Percentiles rank a stretch among this genome's conserved stretches.
These are phyloP conservation scores for Bubo bubo DNA, from an alignment of 2,113 vertebrate genomes.

Conservation along the genomic window DNA sequence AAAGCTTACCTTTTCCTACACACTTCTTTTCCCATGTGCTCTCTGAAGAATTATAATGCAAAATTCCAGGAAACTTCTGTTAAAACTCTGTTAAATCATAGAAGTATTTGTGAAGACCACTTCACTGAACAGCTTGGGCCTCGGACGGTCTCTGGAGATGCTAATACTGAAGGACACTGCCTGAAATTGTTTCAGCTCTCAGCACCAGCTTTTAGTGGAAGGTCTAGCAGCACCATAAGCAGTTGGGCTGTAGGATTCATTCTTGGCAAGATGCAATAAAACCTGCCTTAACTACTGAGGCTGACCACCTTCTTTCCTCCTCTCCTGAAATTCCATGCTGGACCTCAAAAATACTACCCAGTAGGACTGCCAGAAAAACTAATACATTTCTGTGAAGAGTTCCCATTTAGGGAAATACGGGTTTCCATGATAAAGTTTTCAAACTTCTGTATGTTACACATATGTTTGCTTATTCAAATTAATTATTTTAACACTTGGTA, in stretches of 20 bases:
- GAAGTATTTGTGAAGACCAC: neutral
- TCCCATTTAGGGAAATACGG: neutral
- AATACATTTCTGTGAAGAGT: neutral
- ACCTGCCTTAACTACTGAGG: neutral
- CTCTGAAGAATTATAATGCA: neutral
- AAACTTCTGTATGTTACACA: neutral
- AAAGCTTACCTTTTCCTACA: conserved; percentile 13
- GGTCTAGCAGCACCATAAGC: neutral
- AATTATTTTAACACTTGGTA: neutral
- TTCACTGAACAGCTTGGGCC: neutral
- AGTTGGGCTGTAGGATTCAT: neutral
- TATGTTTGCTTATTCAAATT: neutral
- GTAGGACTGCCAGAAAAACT: neutral
- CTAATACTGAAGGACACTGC: neutral
- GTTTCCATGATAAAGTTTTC: neutral
- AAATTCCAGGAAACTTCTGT: neutral
- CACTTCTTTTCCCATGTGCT: neutral
- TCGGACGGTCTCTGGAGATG: neutral
- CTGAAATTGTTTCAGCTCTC: neutral
- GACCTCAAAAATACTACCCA: neutral
- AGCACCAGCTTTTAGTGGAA: neutral
- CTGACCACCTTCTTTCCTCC: neutral
- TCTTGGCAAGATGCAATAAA: neutral
- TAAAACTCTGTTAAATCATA: neutral
- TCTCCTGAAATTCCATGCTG: neutral